Conservation (phyloP, 1,140 invertebrate species). For the Panagrolaimus sp. region DNA sequence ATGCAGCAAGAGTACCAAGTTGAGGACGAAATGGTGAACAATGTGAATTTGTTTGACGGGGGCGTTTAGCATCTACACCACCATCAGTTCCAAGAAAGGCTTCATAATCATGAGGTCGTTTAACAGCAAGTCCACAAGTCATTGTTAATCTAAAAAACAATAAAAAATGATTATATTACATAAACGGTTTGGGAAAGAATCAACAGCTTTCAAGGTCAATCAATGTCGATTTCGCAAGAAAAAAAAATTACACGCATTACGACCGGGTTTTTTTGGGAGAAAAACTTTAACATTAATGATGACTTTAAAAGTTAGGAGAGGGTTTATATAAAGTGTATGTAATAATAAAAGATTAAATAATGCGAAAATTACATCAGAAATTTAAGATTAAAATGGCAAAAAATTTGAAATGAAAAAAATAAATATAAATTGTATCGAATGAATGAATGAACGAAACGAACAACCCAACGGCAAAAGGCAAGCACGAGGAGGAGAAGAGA, state of each 20-base stretch:
- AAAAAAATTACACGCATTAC: background rate
- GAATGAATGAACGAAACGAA: too few species aligned
- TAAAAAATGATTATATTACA: constrained; percentile 7
- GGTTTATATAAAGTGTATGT: too few species aligned
- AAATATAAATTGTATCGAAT: too few species aligned
- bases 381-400: too few species aligned
- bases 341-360: too few species aligned
- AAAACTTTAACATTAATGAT: too few species aligned
- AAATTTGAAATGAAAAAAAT: too few species aligned
- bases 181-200: background rate
- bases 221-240: constrained; percentile 11
- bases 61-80: constrained; percentile 43
- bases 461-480: too few species aligned
- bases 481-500: too few species aligned
- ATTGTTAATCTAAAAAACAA: constrained; percentile 23
- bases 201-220: background rate
- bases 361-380: too few species aligned
- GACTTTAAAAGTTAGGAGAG: too few species aligned
- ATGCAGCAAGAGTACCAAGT: constrained; percentile 51
- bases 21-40: constrained; percentile 57
- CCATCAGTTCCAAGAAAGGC: constrained; percentile 44
- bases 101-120: constrained; percentile 53
- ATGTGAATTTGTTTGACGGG: constrained; percentile 40
- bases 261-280: too few species aligned
- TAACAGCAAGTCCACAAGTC: constrained; percentile 54